Conservation (phyloP, 2,797 vertebrate genomes). For the Clarias laeviceps region DNA sequence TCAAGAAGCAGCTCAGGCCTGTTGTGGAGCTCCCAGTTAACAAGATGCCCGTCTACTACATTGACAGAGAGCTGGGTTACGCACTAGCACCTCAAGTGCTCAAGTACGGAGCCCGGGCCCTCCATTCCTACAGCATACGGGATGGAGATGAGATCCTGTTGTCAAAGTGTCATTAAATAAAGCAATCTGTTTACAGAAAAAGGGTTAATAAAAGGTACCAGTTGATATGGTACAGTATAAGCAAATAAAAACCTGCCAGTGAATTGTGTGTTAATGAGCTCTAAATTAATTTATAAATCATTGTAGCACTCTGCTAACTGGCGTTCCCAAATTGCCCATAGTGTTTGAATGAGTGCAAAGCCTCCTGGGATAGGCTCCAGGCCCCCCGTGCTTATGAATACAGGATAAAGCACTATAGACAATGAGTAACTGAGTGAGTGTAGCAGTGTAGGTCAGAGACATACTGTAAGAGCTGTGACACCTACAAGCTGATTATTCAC, state of each 20-base stretch:
- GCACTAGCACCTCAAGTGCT: slow-evolving; percentile 89
- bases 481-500: neutral
- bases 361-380: no score
- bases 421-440: no score
- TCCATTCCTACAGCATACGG: slow-evolving; percentile 92
- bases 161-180: slow-evolving; percentile 68
- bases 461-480: neutral
- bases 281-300: neutral
- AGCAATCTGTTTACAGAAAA: neutral
- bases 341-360: no score
- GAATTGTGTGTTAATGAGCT: neutral
- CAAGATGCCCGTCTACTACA: slow-evolving; percentile 90
- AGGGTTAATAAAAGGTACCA: slow-evolving; percentile 1
- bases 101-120: slow-evolving; percentile 84
- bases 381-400: no score
- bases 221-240: neutral
- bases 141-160: slow-evolving; percentile 94
- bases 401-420: no score
- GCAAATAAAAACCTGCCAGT: slow-evolving; percentile 11
- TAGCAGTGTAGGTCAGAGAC: neutral
- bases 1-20: slow-evolving; percentile 87
- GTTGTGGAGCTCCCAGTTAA: slow-evolving; percentile 85
- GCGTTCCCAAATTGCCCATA: no score
- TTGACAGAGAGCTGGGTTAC: slow-evolving; percentile 80
- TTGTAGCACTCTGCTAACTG: neutral